Percentiles rank a stretch among this genome's conserved stretches.
These are phyloP conservation scores for Dasypolia templi DNA, from an alignment of 2,888 invertebrate species.

Conservation along the genomic window DNA sequence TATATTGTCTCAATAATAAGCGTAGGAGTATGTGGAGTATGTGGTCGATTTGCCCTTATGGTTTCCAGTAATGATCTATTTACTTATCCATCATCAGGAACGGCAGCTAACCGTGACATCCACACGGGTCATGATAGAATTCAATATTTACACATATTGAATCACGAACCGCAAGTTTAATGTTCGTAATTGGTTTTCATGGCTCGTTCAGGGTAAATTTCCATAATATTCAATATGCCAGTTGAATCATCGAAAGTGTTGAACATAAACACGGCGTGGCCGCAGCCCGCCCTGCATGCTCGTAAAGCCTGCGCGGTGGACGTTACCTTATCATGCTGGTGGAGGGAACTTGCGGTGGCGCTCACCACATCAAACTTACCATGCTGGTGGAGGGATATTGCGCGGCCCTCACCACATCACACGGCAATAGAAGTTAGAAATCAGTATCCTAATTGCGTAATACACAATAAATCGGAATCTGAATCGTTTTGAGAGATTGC, in stretches of 20 bases:
- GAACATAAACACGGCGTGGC: slow-evolving; percentile 28
- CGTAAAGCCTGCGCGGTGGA: slow-evolving; percentile 12
- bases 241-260: not conserved
- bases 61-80: not conserved
- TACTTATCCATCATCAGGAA: not conserved
- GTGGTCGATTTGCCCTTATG: not conserved
- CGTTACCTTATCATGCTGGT: slow-evolving; percentile 1
- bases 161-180: slow-evolving; percentile 4
- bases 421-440: not conserved
- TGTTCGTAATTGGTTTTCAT: slow-evolving; percentile 15
- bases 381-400: not conserved
- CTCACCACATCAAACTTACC: not conserved
- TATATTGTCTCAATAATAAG: not conserved
- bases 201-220: slow-evolving; percentile 11
- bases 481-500: too few relatives aligned
- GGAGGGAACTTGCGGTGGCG: slow-evolving; percentile 1
- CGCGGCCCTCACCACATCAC: slow-evolving; percentile 3
- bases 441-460: too few relatives aligned
- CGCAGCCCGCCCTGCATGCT: slow-evolving; percentile 23
- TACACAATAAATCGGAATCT: too few relatives aligned
- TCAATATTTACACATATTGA: not conserved
- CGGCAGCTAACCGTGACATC: not conserved
- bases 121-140: not conserved
- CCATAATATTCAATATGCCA: slow-evolving; percentile 23
- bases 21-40: not conserved